phyloP scores from a whole-genome alignment of 2,888 invertebrate genomes.

The Hipparchia sbordonii region DNA sequence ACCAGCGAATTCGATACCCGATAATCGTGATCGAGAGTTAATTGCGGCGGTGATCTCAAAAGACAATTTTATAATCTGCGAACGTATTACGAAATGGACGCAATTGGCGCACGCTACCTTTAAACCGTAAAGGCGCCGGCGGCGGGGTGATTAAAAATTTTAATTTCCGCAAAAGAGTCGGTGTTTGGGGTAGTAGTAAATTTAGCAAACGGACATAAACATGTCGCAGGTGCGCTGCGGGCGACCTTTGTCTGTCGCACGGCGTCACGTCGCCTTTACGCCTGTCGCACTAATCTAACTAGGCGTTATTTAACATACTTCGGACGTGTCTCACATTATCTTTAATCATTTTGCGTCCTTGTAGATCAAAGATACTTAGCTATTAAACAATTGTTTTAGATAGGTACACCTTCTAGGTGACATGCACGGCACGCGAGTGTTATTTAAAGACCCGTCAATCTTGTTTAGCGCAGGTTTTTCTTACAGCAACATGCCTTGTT shows the following conservation, averaged over 20 bases:
- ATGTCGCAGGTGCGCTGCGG: constrained; percentile 66
- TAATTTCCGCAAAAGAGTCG: constrained; percentile 60
- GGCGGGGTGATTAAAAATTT: constrained; percentile 66
- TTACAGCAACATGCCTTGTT: constrained; percentile 5
- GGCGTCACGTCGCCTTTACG: constrained; percentile 31
- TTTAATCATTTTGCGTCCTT: constrained; percentile 10
- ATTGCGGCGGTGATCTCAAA: constrained; percentile 58
- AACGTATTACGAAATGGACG: constrained; percentile 51
- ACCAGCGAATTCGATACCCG: constrained; percentile 32
- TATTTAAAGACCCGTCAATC: constrained; percentile 22
- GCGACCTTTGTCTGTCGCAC: constrained; percentile 58
- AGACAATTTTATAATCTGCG: constrained; percentile 61
- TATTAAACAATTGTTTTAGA: no score
- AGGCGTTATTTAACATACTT: constrained; percentile 8
- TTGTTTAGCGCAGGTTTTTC: constrained; percentile 15
- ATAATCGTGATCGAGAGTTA: constrained; percentile 49
- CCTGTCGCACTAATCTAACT: constrained; percentile 30
- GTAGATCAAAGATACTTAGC: not conserved
- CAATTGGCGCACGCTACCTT: constrained; percentile 41
- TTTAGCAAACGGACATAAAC: constrained; percentile 74
- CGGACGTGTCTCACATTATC: not conserved
- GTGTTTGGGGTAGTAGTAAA: constrained; percentile 60
- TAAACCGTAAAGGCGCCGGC: constrained; percentile 60
- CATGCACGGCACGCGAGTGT: not conserved
- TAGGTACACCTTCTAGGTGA: not conserved